Conservation (phyloP, 2,797 vertebrate species). For the Aeoliscus strigatus region DNA sequence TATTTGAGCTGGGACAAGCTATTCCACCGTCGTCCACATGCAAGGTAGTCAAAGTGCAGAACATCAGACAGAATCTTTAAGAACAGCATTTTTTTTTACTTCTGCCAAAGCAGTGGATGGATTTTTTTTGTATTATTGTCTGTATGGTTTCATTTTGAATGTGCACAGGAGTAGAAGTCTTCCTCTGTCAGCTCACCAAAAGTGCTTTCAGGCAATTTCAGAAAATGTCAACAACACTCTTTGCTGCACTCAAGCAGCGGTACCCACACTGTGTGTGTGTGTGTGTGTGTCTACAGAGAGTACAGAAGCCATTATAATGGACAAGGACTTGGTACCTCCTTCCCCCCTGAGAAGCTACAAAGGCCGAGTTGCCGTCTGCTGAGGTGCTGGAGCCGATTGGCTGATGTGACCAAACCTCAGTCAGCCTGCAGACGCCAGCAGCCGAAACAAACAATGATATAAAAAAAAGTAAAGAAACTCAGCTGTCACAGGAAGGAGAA, state of each 20-base stretch:
- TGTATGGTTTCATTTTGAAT: constrained; percentile 1
- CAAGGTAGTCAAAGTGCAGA: no score
- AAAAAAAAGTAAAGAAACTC: constrained; percentile 64
- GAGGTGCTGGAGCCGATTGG: constrained; percentile 27
- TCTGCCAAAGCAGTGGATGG: no score
- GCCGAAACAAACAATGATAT: constrained; percentile 63
- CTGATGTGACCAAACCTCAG: constrained; percentile 13
- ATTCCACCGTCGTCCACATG: no score
- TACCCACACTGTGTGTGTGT: no score
- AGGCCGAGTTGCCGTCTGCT: constrained; percentile 39
- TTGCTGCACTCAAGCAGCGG: constrained; percentile 32
- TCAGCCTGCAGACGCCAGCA: constrained; percentile 15
- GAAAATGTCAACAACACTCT: constrained; percentile 61
- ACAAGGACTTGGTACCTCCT: constrained; percentile 60
- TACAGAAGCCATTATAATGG: constrained; percentile 48
- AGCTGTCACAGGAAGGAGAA: no score
- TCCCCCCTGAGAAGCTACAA: constrained; percentile 30
- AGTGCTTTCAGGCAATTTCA: constrained; percentile 56
- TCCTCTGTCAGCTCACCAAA: constrained; percentile 30
- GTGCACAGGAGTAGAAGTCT: constrained; percentile 8
- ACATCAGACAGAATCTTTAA: no score
- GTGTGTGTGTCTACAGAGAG: constrained; percentile 30
- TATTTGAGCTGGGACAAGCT: no score
- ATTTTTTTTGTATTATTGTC: no score
- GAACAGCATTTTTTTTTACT: no score